Evolutionary conservation across 2,888 invertebrate genomes (phyloP).

Genomic region (Sarcophaga carnaria): DNA sequence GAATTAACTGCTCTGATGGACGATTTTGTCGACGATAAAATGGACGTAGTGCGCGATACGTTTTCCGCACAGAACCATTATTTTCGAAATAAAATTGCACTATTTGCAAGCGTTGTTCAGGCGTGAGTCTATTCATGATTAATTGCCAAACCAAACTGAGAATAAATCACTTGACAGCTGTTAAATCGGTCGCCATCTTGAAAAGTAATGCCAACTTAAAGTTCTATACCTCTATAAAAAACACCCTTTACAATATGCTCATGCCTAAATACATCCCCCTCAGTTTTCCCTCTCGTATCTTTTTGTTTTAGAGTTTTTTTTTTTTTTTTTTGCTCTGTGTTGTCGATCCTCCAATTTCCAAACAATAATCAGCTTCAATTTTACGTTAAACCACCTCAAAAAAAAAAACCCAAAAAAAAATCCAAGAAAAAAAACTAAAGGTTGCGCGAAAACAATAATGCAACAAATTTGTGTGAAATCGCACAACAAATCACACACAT

Average conservation of each 20-base stretch:
- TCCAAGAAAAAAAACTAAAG: slow-evolving; percentile 53
- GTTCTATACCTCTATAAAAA: too few relatives aligned
- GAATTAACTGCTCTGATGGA: too few relatives aligned
- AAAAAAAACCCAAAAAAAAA: not conserved
- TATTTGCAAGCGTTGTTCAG: too few relatives aligned
- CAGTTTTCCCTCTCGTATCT: slow-evolving; percentile 31
- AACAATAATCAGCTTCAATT: slow-evolving; percentile 67
- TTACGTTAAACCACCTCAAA: slow-evolving; percentile 51
- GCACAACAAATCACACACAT: slow-evolving; percentile 70
- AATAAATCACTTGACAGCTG: too few relatives aligned
- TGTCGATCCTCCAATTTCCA: slow-evolving; percentile 63
- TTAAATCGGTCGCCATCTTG: too few relatives aligned
- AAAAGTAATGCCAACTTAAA: too few relatives aligned
- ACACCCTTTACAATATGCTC: not conserved
- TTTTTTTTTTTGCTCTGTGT: slow-evolving; percentile 16
- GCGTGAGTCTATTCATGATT: too few relatives aligned
- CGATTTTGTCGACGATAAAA: too few relatives aligned
- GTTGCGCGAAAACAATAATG: slow-evolving; percentile 71
- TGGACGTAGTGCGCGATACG: too few relatives aligned
- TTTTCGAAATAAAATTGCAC: too few relatives aligned
- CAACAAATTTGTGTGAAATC: slow-evolving; percentile 71
- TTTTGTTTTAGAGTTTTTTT: slow-evolving; percentile 31
- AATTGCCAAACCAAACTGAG: too few relatives aligned
- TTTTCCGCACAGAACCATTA: too few relatives aligned
- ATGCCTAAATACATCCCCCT: slow-evolving; percentile 30